Percentiles rank a stretch among this genome's conserved stretches.
Conservation (phyloP, 2,888 invertebrate genomes). For the Sceliomorpha sp. region DNA sequence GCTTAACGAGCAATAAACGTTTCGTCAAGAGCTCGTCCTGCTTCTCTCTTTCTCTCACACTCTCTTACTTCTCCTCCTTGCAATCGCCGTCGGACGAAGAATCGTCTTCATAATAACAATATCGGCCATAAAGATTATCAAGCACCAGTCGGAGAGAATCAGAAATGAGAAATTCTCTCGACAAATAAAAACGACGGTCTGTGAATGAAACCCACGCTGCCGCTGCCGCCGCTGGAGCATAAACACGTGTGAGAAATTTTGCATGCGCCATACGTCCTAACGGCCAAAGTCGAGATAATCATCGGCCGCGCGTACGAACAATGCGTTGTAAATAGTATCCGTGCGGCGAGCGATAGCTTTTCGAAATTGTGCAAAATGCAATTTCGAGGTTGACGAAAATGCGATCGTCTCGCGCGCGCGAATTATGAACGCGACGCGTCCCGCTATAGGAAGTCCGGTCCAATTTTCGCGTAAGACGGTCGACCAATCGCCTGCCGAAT, state of each 20-base stretch:
- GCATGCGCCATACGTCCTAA: slow-evolving; percentile 12
- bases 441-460: too few relatives aligned
- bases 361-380: slow-evolving; percentile 5
- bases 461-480: too few relatives aligned
- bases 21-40: slow-evolving; percentile 34
- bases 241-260: slow-evolving; percentile 26
- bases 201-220: slow-evolving; percentile 18
- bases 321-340: slow-evolving; percentile 14
- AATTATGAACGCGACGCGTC: too few relatives aligned
- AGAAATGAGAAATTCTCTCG: slow-evolving; percentile 14
- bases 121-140: slow-evolving; percentile 17
- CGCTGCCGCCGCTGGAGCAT: too few relatives aligned
- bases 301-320: slow-evolving; percentile 11
- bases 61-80: too few relatives aligned
- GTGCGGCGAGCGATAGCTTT: neutral
- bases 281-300: slow-evolving; percentile 11
- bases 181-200: slow-evolving; percentile 20
- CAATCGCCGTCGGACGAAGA: too few relatives aligned
- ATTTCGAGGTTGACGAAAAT: too few relatives aligned
- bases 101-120: too few relatives aligned
- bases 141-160: neutral
- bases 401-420: too few relatives aligned
- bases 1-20: slow-evolving; percentile 35
- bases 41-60: too few relatives aligned
- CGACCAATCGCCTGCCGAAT: too few relatives aligned